Percentiles rank a stretch among this genome's conserved stretches.
These are phyloP conservation scores for Brachionus manjavacas DNA, from an alignment of 1,140 invertebrate genomes.

Conservation along the genomic window DNA sequence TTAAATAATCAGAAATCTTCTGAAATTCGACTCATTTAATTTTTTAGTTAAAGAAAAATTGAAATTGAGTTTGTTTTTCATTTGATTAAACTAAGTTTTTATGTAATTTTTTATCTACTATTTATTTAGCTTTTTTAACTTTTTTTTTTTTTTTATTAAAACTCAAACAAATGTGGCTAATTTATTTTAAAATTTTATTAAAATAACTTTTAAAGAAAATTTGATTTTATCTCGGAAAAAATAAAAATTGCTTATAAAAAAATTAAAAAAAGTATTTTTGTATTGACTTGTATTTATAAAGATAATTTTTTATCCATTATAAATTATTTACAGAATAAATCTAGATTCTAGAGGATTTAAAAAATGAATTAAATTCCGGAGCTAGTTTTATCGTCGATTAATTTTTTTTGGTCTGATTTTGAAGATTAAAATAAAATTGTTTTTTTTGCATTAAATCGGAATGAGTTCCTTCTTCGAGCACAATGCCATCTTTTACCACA, in stretches of 20 bases:
- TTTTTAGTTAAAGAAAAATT: too few species aligned
- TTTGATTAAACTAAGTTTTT: too few species aligned
- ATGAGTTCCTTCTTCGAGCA: constrained; percentile 34
- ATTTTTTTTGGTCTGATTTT: constrained; percentile 10
- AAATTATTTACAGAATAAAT: background rate
- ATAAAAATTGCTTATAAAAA: background rate
- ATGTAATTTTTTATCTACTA: too few species aligned
- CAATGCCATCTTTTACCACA: constrained; percentile 18
- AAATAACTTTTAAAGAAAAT: background rate
- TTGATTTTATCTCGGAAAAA: background rate
- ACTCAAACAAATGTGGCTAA: too few species aligned
- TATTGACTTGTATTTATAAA: background rate
- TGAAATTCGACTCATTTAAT: too few species aligned
- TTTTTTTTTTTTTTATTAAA: too few species aligned
- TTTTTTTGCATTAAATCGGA: constrained; percentile 6
- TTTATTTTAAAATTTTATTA: background rate
- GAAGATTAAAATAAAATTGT: constrained; percentile 26
- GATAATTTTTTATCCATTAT: background rate
- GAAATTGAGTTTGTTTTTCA: too few species aligned
- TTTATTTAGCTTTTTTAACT: too few species aligned
- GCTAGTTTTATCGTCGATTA: too few species aligned
- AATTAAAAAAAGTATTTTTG: background rate
- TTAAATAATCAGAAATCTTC: too few species aligned
- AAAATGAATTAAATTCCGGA: too few species aligned
- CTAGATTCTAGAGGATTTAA: background rate